Evolutionary conservation across 2,113 vertebrate species (phyloP).

Genomic region (Terrapene triunguis): DNA sequence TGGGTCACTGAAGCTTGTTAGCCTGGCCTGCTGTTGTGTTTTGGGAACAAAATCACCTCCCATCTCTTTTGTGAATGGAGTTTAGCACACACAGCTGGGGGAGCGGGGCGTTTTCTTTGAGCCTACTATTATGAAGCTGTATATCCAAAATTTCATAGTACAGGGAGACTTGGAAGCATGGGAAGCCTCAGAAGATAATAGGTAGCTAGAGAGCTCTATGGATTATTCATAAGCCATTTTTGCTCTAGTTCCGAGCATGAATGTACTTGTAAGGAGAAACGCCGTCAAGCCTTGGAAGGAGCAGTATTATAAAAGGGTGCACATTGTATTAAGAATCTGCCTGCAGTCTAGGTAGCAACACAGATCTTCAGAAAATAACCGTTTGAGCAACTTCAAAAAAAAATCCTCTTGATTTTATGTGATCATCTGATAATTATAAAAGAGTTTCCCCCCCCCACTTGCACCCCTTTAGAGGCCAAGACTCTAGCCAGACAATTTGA

Average conservation of each 20-base stretch:
- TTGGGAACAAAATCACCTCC: background rate
- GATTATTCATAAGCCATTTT: background rate
- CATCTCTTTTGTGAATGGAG: background rate
- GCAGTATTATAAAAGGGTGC: background rate
- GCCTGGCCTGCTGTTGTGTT: background rate
- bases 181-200: background rate
- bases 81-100: background rate
- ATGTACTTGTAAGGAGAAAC: background rate
- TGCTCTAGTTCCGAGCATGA: background rate
- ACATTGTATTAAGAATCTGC: background rate
- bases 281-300: background rate
- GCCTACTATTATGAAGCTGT: background rate
- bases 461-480: background rate
- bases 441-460: background rate
- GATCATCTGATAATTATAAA: background rate
- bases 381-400: no score
- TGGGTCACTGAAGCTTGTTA: background rate
- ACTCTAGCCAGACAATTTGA: background rate
- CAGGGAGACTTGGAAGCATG: background rate
- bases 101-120: background rate
- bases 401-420: background rate
- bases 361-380: background rate
- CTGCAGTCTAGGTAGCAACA: background rate
- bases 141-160: background rate
- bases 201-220: rapidly evolving